These are phyloP conservation scores for Falco naumanni DNA, from an alignment of 2,797 vertebrate species.

Conservation along the genomic window DNA sequence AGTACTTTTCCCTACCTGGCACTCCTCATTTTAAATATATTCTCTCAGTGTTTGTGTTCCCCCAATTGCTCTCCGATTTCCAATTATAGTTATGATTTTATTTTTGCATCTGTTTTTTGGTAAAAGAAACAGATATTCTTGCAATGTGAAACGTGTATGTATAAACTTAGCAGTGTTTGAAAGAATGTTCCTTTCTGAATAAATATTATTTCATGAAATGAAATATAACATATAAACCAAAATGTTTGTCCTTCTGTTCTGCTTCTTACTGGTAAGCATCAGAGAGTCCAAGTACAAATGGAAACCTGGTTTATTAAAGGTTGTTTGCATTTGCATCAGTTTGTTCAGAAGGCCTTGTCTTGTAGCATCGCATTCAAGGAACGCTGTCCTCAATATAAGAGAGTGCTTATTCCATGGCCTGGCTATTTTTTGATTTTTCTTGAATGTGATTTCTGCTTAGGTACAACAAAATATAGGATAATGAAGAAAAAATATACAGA, in stretches of 20 bases:
- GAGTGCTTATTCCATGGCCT: background rate
- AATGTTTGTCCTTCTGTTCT: constrained; percentile 21
- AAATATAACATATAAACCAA: background rate
- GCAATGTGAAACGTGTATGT: background rate
- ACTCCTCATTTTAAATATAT: background rate
- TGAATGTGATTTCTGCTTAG: constrained; percentile 66
- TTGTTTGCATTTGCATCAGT: background rate
- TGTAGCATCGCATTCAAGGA: background rate
- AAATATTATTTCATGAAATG: constrained; percentile 33
- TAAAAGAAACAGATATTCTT: constrained; percentile 33
- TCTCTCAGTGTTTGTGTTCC: constrained; percentile 2
- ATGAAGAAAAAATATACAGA: constrained; percentile 65
- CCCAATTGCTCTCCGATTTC: background rate
- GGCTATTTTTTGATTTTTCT: background rate
- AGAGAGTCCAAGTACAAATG: background rate
- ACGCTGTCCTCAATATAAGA: background rate
- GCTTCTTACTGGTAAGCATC: background rate
- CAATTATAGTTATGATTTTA: background rate
- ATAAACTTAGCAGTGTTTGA: background rate
- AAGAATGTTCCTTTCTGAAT: constrained; percentile 12
- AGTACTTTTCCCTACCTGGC: background rate
- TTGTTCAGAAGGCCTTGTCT: background rate
- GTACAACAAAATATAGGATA: constrained; percentile 65
- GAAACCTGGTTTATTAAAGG: background rate
- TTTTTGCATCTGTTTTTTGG: background rate